Evolutionary conservation across 2,113 vertebrate genomes (phyloP).

Genomic region (Passer domesticus): DNA sequence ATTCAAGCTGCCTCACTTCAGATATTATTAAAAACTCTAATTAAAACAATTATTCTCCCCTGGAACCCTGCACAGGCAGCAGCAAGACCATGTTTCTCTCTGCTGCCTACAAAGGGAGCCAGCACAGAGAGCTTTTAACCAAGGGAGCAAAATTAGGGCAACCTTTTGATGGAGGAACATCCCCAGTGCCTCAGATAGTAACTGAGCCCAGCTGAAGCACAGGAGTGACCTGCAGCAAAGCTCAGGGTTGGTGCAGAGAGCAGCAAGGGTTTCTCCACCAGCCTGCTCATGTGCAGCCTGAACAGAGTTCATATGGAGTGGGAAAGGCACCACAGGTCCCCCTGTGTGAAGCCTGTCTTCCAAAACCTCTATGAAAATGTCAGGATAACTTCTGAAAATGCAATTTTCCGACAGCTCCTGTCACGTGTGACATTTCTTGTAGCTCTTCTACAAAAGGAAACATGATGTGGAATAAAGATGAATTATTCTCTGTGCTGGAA

Average conservation of each 20-base stretch:
- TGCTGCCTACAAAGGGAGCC: neutral
- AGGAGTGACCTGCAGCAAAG: neutral
- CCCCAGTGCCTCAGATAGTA: neutral
- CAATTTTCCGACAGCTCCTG: neutral
- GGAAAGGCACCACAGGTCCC: neutral
- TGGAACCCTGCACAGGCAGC: neutral
- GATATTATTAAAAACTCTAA: conserved; percentile 6
- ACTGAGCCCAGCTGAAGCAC: neutral
- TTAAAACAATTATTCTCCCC: conserved; percentile 26
- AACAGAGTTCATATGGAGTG: neutral
- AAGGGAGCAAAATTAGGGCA: neutral
- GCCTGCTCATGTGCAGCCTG: neutral
- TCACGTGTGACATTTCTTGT: neutral
- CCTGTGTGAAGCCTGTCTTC: neutral
- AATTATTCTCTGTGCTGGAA: neutral
- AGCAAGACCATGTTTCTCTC: neutral
- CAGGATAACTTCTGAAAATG: neutral
- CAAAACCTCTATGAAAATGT: neutral
- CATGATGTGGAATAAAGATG: neutral
- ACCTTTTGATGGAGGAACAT: neutral
- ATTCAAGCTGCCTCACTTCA: neutral
- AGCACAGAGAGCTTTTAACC: neutral
- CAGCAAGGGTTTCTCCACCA: neutral
- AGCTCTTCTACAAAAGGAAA: neutral
- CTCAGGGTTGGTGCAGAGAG: neutral